Evolutionary conservation across 1,140 invertebrate species (phyloP).

Genomic region (Vanessa tameamea): DNA sequence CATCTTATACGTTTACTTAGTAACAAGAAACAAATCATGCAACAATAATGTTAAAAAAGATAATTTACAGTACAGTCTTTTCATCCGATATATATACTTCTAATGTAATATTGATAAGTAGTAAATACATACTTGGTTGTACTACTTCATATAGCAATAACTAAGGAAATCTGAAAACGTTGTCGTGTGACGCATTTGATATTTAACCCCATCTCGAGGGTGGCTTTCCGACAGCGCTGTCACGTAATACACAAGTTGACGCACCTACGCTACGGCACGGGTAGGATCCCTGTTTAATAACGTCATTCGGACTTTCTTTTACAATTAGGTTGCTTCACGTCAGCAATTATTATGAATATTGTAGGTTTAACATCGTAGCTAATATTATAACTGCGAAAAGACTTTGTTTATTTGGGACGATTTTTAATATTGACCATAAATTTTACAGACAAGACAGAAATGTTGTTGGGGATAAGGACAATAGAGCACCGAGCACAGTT

Average conservation of each 20-base stretch:
- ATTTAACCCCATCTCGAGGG: not conserved
- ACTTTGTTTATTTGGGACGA: too few species aligned
- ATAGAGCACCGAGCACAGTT: too few species aligned
- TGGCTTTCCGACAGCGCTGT: not conserved
- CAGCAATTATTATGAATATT: not conserved
- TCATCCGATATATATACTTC: too few species aligned
- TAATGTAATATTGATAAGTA: not conserved
- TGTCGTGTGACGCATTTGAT: not conserved
- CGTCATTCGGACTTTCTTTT: not conserved
- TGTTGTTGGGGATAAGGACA: too few species aligned
- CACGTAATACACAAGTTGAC: slow-evolving; percentile 1
- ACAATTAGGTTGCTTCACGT: not conserved
- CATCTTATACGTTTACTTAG: too few species aligned
- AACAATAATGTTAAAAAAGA: too few species aligned
- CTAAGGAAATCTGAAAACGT: not conserved
- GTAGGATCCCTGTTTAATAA: not conserved
- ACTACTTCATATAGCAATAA: not conserved
- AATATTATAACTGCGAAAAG: too few species aligned
- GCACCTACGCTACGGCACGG: not conserved
- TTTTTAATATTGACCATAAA: too few species aligned
- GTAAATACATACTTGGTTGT: not conserved
- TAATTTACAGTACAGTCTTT: too few species aligned
- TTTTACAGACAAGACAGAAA: too few species aligned
- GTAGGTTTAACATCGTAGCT: not conserved
- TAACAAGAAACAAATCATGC: too few species aligned